Evolutionary conservation across 2,797 vertebrate species (phyloP), one percentile per base, ranked within the genome.

Genomic region (Geotrypetes seraphini): DNA sequence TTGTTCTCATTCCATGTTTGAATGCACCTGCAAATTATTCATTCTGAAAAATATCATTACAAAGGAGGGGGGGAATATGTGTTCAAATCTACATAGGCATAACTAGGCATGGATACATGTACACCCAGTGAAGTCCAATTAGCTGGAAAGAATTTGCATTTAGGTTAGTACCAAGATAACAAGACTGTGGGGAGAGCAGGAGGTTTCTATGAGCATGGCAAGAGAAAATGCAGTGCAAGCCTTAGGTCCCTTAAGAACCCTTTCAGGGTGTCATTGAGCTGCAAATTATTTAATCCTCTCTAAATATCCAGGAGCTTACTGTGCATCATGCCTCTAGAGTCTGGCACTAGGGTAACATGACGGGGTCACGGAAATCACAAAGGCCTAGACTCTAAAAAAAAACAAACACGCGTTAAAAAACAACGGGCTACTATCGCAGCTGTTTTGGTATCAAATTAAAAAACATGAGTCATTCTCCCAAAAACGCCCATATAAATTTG

Each of bases 81-180:
- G 63, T 67, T n/a, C 48, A 66, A 66, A 53, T 39, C 53, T 67
- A 71, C 70, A 61, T 69, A 54, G 57, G 61, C 69, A 50, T 58
- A 67, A 71, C 60, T 63, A 56, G 60, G 60, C 53, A 73, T 59
- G 64, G n/a, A 47, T 67, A 62, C 56, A 48, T 73, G 57, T 63
- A 69, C 61, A 20, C 59, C 67, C 44, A n/a, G n/a, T n/a, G 41
- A 81, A 68, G 60, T 61, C 71, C 68, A 81, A 84, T 83, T 78
- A 81, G 71, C 57, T 73, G 58, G 49, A 61, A 65, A 57, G 53
- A 73, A 77, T 82, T 74, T 78, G 70, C 71, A 83, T 78, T 74
- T 81, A 65, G 74, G 75, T 80, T 77, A 72, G 69, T 61, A 47
- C 72, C n/a, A 54, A 71, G 58, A 67, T 78, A 81, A 78, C 73